phyloP scores from a whole-genome alignment of 1,140 invertebrate species.

The Drosophila bifasciata region DNA sequence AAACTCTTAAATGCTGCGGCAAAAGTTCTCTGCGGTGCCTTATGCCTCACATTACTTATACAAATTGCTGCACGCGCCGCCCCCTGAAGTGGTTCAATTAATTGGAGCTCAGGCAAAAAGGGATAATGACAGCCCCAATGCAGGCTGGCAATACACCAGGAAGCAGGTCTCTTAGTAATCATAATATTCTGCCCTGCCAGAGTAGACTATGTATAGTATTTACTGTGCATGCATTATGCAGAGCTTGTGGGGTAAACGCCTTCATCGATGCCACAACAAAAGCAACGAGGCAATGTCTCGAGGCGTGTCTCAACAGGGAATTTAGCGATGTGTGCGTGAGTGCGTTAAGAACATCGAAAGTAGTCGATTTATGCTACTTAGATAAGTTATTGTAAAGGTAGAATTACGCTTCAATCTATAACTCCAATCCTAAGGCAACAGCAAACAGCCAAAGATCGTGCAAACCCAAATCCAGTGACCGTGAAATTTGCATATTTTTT shows the following conservation, averaged over 20 bases:
- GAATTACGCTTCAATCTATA: too few species aligned
- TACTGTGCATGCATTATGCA: constrained; percentile 24
- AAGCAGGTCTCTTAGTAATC: constrained; percentile 16
- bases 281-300: constrained; percentile 15
- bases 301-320: constrained; percentile 37
- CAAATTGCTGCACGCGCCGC: constrained; percentile 27
- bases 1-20: constrained; percentile 34
- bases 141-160: constrained; percentile 11
- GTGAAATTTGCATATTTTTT: constrained; percentile 16
- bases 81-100: constrained; percentile 70
- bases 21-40: constrained; percentile 40
- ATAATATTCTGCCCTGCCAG: constrained; percentile 8
- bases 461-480: constrained; percentile 16
- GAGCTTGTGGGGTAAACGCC: constrained; percentile 32
- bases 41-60: constrained; percentile 5
- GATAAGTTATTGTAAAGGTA: too few species aligned
- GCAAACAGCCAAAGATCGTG: not conserved
- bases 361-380: too few species aligned
- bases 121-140: constrained; percentile 50
- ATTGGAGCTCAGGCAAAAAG: constrained; percentile 63
- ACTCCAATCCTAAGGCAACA: too few species aligned
- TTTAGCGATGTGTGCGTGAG: constrained; percentile 44
- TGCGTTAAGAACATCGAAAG: not conserved
- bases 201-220: constrained; percentile 2
- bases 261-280: constrained; percentile 45